Percentiles rank a stretch among this genome's conserved stretches.
Conservation (phyloP, 2,797 vertebrate species). For the Micromesistius poutassou region DNA sequence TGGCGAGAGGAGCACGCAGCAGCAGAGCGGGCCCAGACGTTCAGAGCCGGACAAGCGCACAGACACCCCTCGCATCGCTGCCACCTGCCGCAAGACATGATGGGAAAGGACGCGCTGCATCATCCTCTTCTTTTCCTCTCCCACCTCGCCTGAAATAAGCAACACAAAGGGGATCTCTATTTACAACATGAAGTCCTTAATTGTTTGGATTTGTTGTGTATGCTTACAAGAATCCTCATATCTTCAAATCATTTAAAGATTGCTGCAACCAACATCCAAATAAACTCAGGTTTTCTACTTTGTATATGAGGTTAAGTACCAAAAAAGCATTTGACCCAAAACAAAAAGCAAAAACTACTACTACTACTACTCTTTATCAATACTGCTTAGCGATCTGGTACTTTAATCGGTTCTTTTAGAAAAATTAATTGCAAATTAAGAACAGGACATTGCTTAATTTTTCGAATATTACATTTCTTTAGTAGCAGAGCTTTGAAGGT, state of each 20-base stretch:
- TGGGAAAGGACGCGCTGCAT: constrained; percentile 74
- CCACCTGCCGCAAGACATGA: constrained; percentile 57
- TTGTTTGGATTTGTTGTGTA: not conserved
- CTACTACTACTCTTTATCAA: too few species aligned
- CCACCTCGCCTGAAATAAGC: constrained; percentile 8
- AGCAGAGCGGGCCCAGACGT: constrained; percentile 30
- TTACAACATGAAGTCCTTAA: not conserved
- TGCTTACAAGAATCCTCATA: not conserved
- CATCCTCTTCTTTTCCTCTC: constrained; percentile 43
- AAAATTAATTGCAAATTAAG: too few species aligned
- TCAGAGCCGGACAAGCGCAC: not conserved
- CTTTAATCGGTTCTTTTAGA: too few species aligned
- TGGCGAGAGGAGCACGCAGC: constrained; percentile 30
- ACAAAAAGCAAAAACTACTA: too few species aligned
- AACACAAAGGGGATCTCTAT: not conserved
- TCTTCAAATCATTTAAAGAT: not conserved
- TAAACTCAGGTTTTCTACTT: not conserved
- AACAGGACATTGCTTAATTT: too few species aligned
- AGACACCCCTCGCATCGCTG: constrained; percentile 43
- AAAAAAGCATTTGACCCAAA: too few species aligned
- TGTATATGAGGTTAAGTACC: too few species aligned
- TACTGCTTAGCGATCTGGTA: too few species aligned
- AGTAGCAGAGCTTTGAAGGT: too few species aligned
- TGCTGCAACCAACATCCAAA: not conserved
- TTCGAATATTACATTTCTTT: too few species aligned